Percentiles rank a stretch among this genome's conserved stretches.
These are phyloP conservation scores for Felis catus DNA, from an alignment of 2,113 vertebrate species.

Conservation along the genomic window F.catus_Fca126_mat1.0 CM031412.1:120630501-120631000, in stretches of 20 bases:
- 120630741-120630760: not conserved
- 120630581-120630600: not conserved
- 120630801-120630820: not conserved
- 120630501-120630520: not conserved
- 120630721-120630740: fast-evolving
- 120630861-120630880: not conserved
- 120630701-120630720: not conserved
- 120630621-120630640: not conserved
- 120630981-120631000: not conserved
- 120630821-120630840: not conserved
- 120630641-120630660: not conserved
- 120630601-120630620: not conserved
- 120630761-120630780: not conserved
- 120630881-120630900: not conserved
- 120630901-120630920: not conserved
- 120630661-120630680: not conserved
- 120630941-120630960: not conserved
- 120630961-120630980: not conserved
- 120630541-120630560: not conserved
- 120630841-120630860: not conserved
- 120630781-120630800: not conserved
- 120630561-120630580: not conserved
- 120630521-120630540: no score
- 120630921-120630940: not conserved
- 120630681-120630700: not conserved